Evolutionary conservation across 2,797 vertebrate species (phyloP).

Genomic region (Falco novaeseelandiae): DNA sequence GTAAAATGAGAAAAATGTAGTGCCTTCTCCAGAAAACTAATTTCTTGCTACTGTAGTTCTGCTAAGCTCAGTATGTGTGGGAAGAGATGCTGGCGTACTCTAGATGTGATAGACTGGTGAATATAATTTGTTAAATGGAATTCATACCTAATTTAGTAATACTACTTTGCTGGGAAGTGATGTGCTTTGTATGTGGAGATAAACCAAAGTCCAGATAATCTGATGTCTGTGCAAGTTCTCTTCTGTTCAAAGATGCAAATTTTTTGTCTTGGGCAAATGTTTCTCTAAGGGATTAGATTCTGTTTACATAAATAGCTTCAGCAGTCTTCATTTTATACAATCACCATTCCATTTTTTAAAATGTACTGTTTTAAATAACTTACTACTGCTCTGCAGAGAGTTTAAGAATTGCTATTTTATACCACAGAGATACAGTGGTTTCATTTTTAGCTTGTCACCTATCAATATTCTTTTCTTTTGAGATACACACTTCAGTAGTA

Average conservation of each 20-base stretch:
- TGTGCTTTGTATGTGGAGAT: not conserved
- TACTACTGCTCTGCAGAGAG: not conserved
- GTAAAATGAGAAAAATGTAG: not conserved
- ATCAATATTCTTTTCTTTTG: not conserved
- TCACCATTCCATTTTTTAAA: not conserved
- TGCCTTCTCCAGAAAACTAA: not conserved
- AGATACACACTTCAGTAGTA: not conserved
- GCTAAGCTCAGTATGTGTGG: conserved; percentile 6
- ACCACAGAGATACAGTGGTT: not conserved
- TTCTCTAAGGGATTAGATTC: not conserved
- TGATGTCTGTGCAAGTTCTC: not conserved
- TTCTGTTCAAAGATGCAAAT: not conserved
- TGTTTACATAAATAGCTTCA: not conserved
- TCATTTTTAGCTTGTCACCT: not conserved
- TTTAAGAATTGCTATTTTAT: not conserved
- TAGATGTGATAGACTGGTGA: conserved; percentile 45
- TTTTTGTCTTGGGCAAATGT: not conserved
- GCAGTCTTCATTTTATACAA: not conserved
- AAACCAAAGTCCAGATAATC: not conserved
- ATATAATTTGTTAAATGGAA: conserved; percentile 14
- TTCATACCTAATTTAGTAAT: conserved; percentile 12
- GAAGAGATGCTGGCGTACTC: conserved; percentile 28
- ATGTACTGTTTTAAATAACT: not conserved
- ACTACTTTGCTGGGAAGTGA: not conserved
- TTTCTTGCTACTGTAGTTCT: conserved; percentile 2